Evolutionary conservation across 2,888 invertebrate species (phyloP), one percentile per base, ranked within the genome.

Genomic region (Hemicrepidius hirtus): DNA sequence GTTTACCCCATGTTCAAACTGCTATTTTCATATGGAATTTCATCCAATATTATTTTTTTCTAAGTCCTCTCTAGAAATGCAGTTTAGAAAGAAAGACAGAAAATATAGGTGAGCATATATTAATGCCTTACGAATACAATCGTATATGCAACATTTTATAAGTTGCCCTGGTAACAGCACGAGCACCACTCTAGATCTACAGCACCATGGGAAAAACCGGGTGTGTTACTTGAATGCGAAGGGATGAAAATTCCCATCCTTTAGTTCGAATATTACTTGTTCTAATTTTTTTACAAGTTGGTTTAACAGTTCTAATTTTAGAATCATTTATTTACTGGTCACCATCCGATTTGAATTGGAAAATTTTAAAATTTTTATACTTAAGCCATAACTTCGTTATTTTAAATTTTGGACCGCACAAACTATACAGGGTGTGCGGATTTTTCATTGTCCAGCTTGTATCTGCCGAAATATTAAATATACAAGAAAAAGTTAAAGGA

Each of bases 121-220:
- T n/a, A n/a, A n/a, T 46, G 46, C 16, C 16, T 40, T 40, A 32
- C 49, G 63, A 44, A 71, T 70, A 76, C 73, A 78, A 76, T 76
- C 73, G 53, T 64, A 57, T 53, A 53, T 55, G 74, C 57, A 73
- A 72, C 70, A 76, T 72, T 77, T 62, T 71, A 74, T 75, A 73
- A 69, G 78, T 78, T 78, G 70, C 78, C 77, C 63, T 77, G 77
- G 76, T 71, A 77, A 78, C 78, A 55, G 71, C 63, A 57, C 50
- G 40, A 49, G 71, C 63, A 57, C 60, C 50, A 49, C 59, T 60
- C 68, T 60, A 75, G 74, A 75, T 76, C 68, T 73, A 70, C 72
- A 76, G 76, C 68, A 71, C 68, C 71, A 75, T 79, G 78, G 76
- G 78, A 79, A 77, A 71, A 59, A 69, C 69, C 78, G 74, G 66